Conservation (phyloP, 2,888 invertebrate species). For the Chironomus riparius region DNA sequence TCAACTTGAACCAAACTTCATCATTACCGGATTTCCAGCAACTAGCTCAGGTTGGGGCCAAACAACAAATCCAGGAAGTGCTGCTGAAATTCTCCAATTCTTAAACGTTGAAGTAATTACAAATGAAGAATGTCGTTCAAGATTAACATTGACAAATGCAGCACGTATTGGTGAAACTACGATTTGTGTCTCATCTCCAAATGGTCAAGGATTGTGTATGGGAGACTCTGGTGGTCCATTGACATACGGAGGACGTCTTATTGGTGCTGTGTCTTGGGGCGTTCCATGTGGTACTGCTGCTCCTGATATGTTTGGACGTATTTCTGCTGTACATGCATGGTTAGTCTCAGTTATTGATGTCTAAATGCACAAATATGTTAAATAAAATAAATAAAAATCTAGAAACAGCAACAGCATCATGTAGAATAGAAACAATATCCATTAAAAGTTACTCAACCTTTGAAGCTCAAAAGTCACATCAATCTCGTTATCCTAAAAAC, state of each 20-base stretch:
- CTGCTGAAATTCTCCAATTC: neutral
- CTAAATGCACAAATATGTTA: too few relatives aligned
- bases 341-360: too few relatives aligned
- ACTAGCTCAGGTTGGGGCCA: constrained; percentile 27
- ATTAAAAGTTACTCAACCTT: too few relatives aligned
- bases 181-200: neutral
- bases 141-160: neutral
- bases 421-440: too few relatives aligned
- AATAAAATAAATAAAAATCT: too few relatives aligned
- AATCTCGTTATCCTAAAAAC: too few relatives aligned
- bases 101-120: neutral
- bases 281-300: constrained; percentile 3
- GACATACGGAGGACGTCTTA: neutral
- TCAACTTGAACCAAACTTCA: constrained; percentile 5
- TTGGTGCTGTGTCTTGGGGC: constrained; percentile 6
- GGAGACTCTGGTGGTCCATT: neutral
- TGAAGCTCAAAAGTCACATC: too few relatives aligned
- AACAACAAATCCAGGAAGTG: constrained; percentile 24
- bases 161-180: neutral
- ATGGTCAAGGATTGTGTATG: neutral
- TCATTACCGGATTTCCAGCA: neutral
- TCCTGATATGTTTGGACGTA: constrained; percentile 14
- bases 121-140: neutral
- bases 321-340: neutral
- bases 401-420: too few relatives aligned